Percentiles rank a stretch among this genome's conserved stretches.
These are phyloP conservation scores for Amazona finschi DNA, from an alignment of 2,797 vertebrate genomes.

Conservation along the genomic window DNA sequence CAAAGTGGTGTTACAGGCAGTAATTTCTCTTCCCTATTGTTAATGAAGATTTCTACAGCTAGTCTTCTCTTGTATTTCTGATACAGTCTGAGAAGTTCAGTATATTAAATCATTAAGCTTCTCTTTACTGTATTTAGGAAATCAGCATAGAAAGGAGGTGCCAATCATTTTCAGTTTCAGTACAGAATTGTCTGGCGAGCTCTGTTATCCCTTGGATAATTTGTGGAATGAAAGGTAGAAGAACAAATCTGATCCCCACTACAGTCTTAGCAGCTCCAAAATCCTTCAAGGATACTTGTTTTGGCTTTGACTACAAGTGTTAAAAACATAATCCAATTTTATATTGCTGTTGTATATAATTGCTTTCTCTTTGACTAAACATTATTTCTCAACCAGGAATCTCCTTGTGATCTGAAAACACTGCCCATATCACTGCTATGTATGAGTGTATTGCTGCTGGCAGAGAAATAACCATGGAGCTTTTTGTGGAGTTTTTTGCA, in stretches of 20 bases:
- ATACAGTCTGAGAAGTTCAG: not conserved
- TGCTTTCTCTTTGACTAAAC: not conserved
- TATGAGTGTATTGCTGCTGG: not conserved
- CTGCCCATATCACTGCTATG: not conserved
- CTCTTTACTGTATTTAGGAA: not conserved
- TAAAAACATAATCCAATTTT: slow-evolving; percentile 15
- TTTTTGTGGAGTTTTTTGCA: not conserved
- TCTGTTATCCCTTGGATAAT: slow-evolving; percentile 13
- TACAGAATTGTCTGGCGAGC: not conserved
- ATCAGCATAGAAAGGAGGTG: slow-evolving; percentile 10
- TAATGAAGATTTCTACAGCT: slow-evolving; percentile 12
- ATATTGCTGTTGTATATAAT: not conserved
- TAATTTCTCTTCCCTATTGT: not conserved
- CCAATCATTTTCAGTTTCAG: slow-evolving; percentile 56
- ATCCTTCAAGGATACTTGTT: slow-evolving; percentile 15
- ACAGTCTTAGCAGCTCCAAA: not conserved
- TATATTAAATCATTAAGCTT: slow-evolving; percentile 6
- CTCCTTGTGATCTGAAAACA: not conserved
- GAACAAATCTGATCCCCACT: slow-evolving; percentile 55
- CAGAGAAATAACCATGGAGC: not conserved
- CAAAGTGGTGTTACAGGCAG: not conserved
- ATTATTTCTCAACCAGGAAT: not conserved
- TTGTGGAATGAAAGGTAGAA: slow-evolving; percentile 37
- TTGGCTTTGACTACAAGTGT: slow-evolving; percentile 14
- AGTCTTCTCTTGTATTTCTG: not conserved